Percentiles rank a stretch among this genome's conserved stretches.
Conservation (phyloP, 2,888 invertebrate species). For the Pilophorus perplexus region DNA sequence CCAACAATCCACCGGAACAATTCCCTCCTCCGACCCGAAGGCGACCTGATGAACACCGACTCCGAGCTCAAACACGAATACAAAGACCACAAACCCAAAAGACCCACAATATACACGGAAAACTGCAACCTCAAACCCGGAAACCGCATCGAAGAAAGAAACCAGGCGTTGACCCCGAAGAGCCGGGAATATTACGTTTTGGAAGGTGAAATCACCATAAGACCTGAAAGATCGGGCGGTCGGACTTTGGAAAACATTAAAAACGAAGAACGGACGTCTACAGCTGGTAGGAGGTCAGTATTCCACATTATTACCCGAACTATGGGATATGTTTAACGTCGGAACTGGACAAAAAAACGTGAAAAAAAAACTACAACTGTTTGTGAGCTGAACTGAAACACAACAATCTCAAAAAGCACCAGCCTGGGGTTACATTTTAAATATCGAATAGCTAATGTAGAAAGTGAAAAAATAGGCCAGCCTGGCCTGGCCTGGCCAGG, state of each 20-base stretch:
- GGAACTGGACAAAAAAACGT: too few species aligned
- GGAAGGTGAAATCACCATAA: conserved; percentile 45
- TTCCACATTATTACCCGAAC: conserved; percentile 21
- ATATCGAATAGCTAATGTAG: too few species aligned
- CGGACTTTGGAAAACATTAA: conserved; percentile 25
- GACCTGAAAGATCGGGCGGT: conserved; percentile 29
- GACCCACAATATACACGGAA: conserved; percentile 44
- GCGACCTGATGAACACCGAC: conserved; percentile 38
- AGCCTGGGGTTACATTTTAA: too few species aligned
- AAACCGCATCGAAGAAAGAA: conserved; percentile 39
- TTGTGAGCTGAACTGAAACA: too few species aligned
- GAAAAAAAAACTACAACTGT: too few species aligned
- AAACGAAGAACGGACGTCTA: conserved; percentile 30
- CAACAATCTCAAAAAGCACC: too few species aligned
- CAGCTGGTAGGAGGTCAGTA: conserved; percentile 38
- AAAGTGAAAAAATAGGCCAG: too few species aligned
- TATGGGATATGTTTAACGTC: neutral
- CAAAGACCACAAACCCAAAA: conserved; percentile 42
- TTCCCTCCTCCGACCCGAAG: conserved; percentile 44
- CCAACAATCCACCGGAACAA: conserved; percentile 39
- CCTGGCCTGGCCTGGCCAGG: too few species aligned
- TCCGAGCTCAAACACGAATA: conserved; percentile 45
- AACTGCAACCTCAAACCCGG: conserved; percentile 45
- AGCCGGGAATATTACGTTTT: conserved; percentile 35
- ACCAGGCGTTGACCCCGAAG: conserved; percentile 20